Evolutionary conservation across 2,113 vertebrate species (phyloP), one percentile per base, ranked within the genome.

Genomic region (Rhinolophus sinicus): DNA sequence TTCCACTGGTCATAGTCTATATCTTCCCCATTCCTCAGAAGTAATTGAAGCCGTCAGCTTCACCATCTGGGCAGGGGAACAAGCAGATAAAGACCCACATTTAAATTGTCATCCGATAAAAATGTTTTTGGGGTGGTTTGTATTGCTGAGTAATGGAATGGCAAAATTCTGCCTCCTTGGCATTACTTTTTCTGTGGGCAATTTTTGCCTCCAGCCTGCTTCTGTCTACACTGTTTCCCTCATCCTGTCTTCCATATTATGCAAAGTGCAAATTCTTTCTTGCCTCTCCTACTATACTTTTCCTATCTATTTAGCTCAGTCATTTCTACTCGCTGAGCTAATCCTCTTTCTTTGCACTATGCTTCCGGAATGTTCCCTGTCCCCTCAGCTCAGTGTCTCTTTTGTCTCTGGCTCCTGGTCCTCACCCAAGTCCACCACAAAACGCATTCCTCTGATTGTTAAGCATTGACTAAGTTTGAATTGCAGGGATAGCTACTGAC

Each of bases 21-120:
- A 50, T 60, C 54, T 64, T 82, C 11, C 6, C 9, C 18, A 28
- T 0, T 30, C 18, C 15, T 3, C 4, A 22, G 76, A 18, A 28
- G 19, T 52, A 88, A 82, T 15, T 58, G 33, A 88, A 77, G 56
- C 4, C 14, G 80, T 81, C 12, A 21, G 24, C 38, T 77, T 94
- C 13, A 65, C 92, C 83, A 73, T 94, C 33, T 35, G 78, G 30
- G 16, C 47, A 90, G 10, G 19, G 8, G 44, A 75, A 75, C 18
- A 40, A 54, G 52, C 22, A 82, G 16, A 67, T 62, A 62, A 95
- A 82, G 77, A 86, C 73, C 8, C 35, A 69, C 18, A 12, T 93
- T 88, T 62, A 60, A 91, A 84, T 88, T 54, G 72, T 38, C 38
- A 72, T 77, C 82, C 54, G 72, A 89, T 73, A 73, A 62, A 93